Evolutionary conservation across 1,140 invertebrate species (phyloP).

Genomic region (Leptoteleia sp.): DNA sequence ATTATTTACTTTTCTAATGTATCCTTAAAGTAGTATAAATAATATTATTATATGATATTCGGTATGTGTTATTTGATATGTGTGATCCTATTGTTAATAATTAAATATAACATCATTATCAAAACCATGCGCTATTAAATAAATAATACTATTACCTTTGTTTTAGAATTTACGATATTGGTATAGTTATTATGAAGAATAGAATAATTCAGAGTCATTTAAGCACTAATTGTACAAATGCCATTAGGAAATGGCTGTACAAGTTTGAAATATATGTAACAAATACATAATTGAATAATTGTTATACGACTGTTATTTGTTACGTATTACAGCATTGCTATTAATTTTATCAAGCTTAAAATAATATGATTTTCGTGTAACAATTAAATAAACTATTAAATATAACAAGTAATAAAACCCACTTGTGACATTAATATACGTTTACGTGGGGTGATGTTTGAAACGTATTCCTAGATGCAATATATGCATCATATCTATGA

Average conservation of each 20-base stretch:
- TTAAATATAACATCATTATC: neutral
- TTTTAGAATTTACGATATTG: neutral
- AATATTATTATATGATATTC: too few species aligned
- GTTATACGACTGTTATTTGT: slow-evolving; percentile 12
- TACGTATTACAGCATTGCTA: neutral
- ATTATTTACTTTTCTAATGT: too few species aligned
- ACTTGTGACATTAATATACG: slow-evolving; percentile 21
- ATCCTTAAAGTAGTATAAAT: too few species aligned
- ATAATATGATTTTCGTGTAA: slow-evolving; percentile 8
- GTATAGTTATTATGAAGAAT: neutral
- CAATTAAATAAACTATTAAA: slow-evolving; percentile 11
- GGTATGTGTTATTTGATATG: neutral
- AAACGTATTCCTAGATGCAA: slow-evolving; percentile 25
- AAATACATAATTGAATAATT: slow-evolving; percentile 7
- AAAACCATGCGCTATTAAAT: neutral
- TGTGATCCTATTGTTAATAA: neutral
- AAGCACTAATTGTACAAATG: too few species aligned
- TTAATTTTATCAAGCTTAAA: neutral
- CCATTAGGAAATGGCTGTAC: slow-evolving; percentile 2
- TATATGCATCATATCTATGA: slow-evolving; percentile 38
- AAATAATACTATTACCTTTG: neutral
- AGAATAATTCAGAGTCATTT: too few species aligned
- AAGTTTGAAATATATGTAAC: slow-evolving; percentile 8
- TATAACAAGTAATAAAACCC: slow-evolving; percentile 17
- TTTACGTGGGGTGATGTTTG: slow-evolving; percentile 10